These are phyloP conservation scores for Globia sparganii DNA, from an alignment of 2,888 invertebrate species.

Conservation along the genomic window DNA sequence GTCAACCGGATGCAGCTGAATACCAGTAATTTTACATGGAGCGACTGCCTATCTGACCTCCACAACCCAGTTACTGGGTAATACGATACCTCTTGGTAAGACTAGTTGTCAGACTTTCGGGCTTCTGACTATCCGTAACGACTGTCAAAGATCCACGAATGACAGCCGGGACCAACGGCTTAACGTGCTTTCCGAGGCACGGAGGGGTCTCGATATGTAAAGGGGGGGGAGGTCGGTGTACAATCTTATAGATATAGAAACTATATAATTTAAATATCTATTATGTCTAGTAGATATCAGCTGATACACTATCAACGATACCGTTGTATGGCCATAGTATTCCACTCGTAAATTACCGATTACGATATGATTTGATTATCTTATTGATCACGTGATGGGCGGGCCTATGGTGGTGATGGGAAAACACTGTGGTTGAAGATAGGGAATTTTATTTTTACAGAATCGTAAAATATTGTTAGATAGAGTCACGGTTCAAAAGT, in stretches of 20 bases:
- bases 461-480: not conserved
- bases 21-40: too few relatives aligned
- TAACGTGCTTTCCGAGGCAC: too few relatives aligned
- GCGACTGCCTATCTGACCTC: too few relatives aligned
- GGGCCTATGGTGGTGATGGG: constrained; percentile 8
- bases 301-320: constrained; percentile 53
- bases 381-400: constrained; percentile 23
- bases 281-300: constrained; percentile 31
- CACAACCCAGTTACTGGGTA: too few relatives aligned
- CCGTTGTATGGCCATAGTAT: constrained; percentile 39
- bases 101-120: too few relatives aligned
- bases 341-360: constrained; percentile 56
- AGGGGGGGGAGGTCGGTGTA: too few relatives aligned
- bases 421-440: not conserved
- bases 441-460: not conserved
- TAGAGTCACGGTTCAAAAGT: not conserved
- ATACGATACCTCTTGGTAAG: too few relatives aligned
- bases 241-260: constrained; percentile 13
- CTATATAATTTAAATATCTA: constrained; percentile 9
- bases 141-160: too few relatives aligned
- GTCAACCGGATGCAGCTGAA: too few relatives aligned
- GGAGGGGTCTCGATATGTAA: too few relatives aligned
- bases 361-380: constrained; percentile 44
- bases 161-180: too few relatives aligned
- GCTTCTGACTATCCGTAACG: too few relatives aligned